A percentile compares a stretch with the other conserved stretches of the same genome.
Conservation (phyloP, 2,113 vertebrate genomes). For the Boulengeromyrus knoepffleri region DNA sequence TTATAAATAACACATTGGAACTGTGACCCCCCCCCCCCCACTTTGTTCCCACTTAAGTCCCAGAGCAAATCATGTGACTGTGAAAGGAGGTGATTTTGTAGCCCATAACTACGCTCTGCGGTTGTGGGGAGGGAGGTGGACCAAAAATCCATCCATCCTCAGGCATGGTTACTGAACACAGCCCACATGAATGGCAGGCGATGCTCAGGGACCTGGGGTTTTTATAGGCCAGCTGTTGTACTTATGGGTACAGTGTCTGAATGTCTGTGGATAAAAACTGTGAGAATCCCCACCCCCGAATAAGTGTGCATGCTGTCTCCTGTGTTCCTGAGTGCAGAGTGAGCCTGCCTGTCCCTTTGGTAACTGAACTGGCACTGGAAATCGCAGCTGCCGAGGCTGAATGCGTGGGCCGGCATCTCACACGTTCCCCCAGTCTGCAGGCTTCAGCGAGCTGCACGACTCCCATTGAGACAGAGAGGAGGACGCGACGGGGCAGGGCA, state of each 20-base stretch:
- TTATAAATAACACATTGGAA: constrained; percentile 8
- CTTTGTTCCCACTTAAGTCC: neutral
- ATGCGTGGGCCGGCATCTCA: neutral
- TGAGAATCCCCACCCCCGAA: neutral
- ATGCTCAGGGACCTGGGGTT: neutral
- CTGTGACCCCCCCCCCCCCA: neutral
- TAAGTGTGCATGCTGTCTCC: neutral
- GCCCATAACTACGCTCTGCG: neutral
- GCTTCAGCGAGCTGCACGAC: neutral
- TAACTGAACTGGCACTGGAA: neutral
- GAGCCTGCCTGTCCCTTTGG: neutral
- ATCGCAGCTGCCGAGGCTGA: neutral
- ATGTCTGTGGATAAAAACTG: neutral
- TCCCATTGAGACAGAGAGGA: neutral
- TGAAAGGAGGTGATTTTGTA: neutral
- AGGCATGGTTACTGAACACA: neutral
- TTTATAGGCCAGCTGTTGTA: neutral
- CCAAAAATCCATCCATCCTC: neutral
- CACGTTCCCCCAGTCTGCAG: neutral
- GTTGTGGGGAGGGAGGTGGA: neutral
- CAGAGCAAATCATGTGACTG: neutral
- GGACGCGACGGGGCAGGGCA: no score
- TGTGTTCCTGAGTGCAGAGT: neutral
- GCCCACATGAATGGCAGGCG: neutral
- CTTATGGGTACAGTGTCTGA: neutral